Evolutionary conservation across 1,140 invertebrate genomes (phyloP).

Genomic region (Lasioglossum albipes): DNA sequence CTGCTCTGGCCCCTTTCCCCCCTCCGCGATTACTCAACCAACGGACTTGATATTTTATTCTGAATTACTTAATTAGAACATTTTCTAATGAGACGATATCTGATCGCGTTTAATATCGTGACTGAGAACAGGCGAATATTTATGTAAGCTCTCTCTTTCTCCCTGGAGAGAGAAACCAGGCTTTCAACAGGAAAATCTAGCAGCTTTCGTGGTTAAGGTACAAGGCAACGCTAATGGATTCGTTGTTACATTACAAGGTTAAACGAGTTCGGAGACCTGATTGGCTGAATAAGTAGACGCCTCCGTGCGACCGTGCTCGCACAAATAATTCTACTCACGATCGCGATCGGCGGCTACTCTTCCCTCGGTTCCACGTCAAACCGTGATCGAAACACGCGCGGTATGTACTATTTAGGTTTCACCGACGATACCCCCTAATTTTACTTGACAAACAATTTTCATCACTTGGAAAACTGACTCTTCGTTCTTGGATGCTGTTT

Average conservation of each 20-base stretch:
- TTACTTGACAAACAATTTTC: too few species aligned
- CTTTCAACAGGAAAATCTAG: not conserved
- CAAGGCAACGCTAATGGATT: constrained; percentile 24
- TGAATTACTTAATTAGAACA: not conserved
- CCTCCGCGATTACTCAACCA: not conserved
- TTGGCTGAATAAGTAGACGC: constrained; percentile 33
- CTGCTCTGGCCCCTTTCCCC: not conserved
- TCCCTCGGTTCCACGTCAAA: not conserved
- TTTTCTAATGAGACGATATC: not conserved
- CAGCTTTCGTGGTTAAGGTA: constrained; percentile 20
- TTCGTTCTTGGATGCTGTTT: too few species aligned
- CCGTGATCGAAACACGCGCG: too few species aligned
- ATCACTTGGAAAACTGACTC: too few species aligned
- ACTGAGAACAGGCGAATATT: not conserved
- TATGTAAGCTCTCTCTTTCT: too few species aligned
- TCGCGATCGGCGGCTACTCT: not conserved
- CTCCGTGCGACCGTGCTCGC: constrained; percentile 5
- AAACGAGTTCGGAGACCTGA: constrained; percentile 39
- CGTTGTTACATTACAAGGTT: constrained; percentile 50
- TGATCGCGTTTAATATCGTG: not conserved
- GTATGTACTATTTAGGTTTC: not conserved
- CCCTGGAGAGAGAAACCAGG: not conserved
- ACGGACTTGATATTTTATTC: not conserved
- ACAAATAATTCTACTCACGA: constrained; percentile 15
- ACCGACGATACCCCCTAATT: too few species aligned